Conservation (phyloP, 2,888 invertebrate genomes). For the Taphrorychus bicolor region DNA sequence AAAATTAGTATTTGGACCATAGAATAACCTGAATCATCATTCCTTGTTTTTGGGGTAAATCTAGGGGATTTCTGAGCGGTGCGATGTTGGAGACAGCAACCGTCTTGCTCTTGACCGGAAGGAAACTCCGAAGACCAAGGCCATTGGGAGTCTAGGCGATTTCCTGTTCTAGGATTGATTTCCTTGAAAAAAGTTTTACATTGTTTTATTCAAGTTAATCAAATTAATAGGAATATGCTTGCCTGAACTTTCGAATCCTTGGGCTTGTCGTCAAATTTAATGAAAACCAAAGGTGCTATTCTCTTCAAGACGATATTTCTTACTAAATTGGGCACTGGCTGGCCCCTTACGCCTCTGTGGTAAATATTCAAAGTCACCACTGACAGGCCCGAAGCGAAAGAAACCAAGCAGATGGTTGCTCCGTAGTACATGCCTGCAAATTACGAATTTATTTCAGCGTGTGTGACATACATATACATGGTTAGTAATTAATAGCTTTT, state of each 20-base stretch:
- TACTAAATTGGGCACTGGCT: slow-evolving; percentile 75
- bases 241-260: slow-evolving; percentile 53
- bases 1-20: too few relatives aligned
- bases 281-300: slow-evolving; percentile 75
- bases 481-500: too few relatives aligned
- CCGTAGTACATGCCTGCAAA: slow-evolving; percentile 79
- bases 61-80: slow-evolving; percentile 61
- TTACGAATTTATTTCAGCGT: too few relatives aligned
- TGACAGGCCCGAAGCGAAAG: slow-evolving; percentile 80
- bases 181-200: too few relatives aligned
- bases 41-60: slow-evolving; percentile 57
- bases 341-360: slow-evolving; percentile 82
- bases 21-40: slow-evolving; percentile 56
- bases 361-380: slow-evolving; percentile 87
- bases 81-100: slow-evolving; percentile 55
- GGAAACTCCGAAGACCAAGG: slow-evolving; percentile 61
- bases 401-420: slow-evolving; percentile 81
- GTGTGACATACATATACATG: too few relatives aligned
- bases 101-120: slow-evolving; percentile 54
- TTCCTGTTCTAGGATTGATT: slow-evolving; percentile 64
- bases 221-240: slow-evolving; percentile 10
- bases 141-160: slow-evolving; percentile 67
- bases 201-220: not conserved
- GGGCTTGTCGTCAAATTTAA: slow-evolving; percentile 67
- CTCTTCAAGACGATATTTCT: slow-evolving; percentile 77